A percentile compares a stretch with the other conserved stretches of the same genome.
Conservation (phyloP, 2,888 invertebrate genomes). For the Caenorhabditis doughertyi region DNA sequence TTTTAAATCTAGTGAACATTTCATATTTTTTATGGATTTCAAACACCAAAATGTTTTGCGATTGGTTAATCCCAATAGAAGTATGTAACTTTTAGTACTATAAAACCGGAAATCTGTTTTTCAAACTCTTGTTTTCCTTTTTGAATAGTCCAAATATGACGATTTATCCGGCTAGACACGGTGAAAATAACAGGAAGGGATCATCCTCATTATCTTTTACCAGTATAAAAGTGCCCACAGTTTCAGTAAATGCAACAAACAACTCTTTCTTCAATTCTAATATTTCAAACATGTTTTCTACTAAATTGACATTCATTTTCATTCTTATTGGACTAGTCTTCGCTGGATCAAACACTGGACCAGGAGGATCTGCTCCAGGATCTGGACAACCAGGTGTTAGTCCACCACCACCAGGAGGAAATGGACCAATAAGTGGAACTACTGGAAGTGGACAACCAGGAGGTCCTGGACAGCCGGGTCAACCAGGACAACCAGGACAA, state of each 20-base stretch:
- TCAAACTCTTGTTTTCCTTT: too few species aligned
- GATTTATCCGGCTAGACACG: too few species aligned
- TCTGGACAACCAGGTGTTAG: slow-evolving; percentile 4
- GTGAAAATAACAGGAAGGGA: too few species aligned
- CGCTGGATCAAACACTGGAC: background rate
- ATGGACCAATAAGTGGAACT: background rate
- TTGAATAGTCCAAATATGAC: too few species aligned
- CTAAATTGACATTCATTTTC: slow-evolving; percentile 10
- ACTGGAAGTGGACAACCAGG: background rate
- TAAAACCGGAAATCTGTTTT: too few species aligned
- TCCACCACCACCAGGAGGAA: background rate
- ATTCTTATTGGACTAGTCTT: background rate
- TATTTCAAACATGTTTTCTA: slow-evolving; percentile 7
- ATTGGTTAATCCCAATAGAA: too few species aligned
- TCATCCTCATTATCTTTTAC: background rate
- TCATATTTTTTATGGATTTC: too few species aligned
- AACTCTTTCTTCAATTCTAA: too few species aligned
- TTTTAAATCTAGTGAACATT: too few species aligned
- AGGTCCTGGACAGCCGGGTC: background rate
- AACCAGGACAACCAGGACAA: background rate
- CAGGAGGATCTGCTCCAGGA: background rate
- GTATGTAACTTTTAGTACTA: too few species aligned
- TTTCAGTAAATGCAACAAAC: background rate
- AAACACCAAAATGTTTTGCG: too few species aligned
- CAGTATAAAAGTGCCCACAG: background rate